phyloP scores from a whole-genome alignment of 2,113 vertebrate species.

The Bettongia penicillata region DNA sequence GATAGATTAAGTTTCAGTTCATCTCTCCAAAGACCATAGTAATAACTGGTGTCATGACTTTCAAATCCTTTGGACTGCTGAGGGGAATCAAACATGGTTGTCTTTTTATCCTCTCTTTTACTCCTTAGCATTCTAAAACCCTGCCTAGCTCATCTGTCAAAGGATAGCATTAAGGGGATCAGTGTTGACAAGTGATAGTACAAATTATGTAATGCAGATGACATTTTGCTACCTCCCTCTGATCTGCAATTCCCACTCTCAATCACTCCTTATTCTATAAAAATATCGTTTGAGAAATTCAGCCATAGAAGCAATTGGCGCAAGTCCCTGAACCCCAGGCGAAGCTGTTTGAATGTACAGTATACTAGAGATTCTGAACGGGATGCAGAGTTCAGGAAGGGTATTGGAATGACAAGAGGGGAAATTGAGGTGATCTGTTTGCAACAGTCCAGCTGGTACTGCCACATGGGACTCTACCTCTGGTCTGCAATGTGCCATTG shows the following conservation, averaged over 20 bases:
- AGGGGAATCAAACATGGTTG: conserved; percentile 83
- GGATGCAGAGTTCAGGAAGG: conserved; percentile 55
- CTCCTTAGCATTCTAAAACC: conserved; percentile 84
- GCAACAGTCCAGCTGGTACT: conserved; percentile 48
- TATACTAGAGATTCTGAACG: conserved; percentile 50
- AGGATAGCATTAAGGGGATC: conserved; percentile 86
- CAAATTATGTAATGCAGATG: conserved; percentile 88
- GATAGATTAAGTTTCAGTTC: conserved; percentile 83
- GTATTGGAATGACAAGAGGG: conserved; percentile 66
- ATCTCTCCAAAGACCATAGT: conserved; percentile 82
- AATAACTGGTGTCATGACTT: conserved; percentile 87
- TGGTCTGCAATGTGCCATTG: background rate
- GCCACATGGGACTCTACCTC: background rate
- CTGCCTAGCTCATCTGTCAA: conserved; percentile 83
- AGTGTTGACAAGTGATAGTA: conserved; percentile 87
- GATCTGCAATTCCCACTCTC: conserved; percentile 84
- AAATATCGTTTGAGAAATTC: conserved; percentile 76
- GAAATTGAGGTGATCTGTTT: conserved; percentile 70
- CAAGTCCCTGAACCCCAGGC: conserved; percentile 22
- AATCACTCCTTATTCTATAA: conserved; percentile 81
- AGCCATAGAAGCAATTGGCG: conserved; percentile 63
- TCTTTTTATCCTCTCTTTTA: conserved; percentile 84
- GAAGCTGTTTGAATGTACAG: conserved; percentile 43
- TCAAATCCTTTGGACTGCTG: conserved; percentile 84
- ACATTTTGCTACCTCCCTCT: conserved; percentile 84